A percentile compares a stretch with the other conserved stretches of the same genome.
phyloP scores from a whole-genome alignment of 2,113 vertebrate genomes.

The Danionella cerebrum region DNA sequence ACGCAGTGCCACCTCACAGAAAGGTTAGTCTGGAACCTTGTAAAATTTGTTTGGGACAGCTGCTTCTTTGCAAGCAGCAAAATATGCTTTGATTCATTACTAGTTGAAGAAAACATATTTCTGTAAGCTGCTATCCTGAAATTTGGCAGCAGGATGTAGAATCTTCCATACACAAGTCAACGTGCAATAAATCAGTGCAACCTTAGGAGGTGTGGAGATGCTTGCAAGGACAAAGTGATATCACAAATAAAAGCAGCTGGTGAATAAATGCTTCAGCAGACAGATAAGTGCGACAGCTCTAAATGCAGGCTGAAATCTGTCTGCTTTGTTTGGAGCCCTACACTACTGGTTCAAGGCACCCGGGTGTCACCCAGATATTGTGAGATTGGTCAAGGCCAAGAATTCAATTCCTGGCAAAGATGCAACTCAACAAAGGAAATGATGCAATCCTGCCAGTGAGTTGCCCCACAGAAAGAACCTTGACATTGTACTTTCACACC shows the following conservation, averaged over 20 bases:
- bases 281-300: background rate
- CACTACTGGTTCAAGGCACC: background rate
- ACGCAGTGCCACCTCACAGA: too few species aligned
- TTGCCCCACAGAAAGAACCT: background rate
- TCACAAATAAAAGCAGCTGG: background rate
- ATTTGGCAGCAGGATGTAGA: background rate
- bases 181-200: background rate
- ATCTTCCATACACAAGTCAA: background rate
- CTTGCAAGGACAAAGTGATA: background rate
- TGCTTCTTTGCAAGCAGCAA: too few species aligned
- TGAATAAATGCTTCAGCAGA: background rate
- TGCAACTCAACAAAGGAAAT: constrained; percentile 4
- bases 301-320: background rate
- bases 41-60: too few species aligned
- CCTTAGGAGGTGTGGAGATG: background rate
- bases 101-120: too few species aligned
- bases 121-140: background rate
- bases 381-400: background rate
- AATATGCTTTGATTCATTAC: too few species aligned
- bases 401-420: background rate
- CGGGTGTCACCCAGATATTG: constrained; percentile 9
- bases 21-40: too few species aligned
- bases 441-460: constrained; percentile 10
- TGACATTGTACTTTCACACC: constrained; percentile 5
- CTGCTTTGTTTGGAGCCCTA: background rate